Percentiles rank a stretch among this genome's conserved stretches.
Conservation (phyloP, 1,140 invertebrate species). For the Himalopsyche phryganea region DNA sequence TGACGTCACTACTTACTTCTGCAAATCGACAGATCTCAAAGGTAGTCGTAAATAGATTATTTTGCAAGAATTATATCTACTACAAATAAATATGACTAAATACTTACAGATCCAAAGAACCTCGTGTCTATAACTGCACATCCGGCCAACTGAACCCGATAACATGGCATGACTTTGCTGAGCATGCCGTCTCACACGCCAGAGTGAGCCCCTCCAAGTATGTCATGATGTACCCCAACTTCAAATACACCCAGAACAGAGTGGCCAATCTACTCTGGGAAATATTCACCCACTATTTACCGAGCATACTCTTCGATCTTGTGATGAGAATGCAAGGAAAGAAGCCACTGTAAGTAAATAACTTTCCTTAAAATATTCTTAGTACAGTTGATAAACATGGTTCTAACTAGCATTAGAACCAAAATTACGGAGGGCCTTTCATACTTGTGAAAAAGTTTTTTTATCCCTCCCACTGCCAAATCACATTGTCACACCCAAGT, state of each 20-base stretch:
- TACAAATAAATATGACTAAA: no score
- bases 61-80: no score
- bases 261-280: slow-evolving; percentile 69
- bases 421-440: no score
- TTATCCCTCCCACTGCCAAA: no score
- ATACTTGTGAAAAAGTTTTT: no score
- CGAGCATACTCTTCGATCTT: slow-evolving; percentile 75
- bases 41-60: no score
- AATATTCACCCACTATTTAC: slow-evolving; percentile 70
- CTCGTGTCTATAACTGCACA: slow-evolving; percentile 88
- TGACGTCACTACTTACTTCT: no score
- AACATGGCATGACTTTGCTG: slow-evolving; percentile 75
- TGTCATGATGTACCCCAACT: slow-evolving; percentile 83
- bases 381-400: no score
- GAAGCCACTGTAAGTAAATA: slow-evolving; percentile 71
- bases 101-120: slow-evolving; percentile 51
- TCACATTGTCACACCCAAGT: no score
- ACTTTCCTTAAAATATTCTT: slow-evolving; percentile 36
- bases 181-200: slow-evolving; percentile 66
- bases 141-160: slow-evolving; percentile 81
- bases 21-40: no score
- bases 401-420: no score
- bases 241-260: slow-evolving; percentile 71
- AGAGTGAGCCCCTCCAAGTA: slow-evolving; percentile 74
- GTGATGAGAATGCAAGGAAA: slow-evolving; percentile 64